Evolutionary conservation across 2,888 invertebrate genomes (phyloP), one percentile per base, ranked within the genome.

Genomic region (Dicroscelio sp.): DNA sequence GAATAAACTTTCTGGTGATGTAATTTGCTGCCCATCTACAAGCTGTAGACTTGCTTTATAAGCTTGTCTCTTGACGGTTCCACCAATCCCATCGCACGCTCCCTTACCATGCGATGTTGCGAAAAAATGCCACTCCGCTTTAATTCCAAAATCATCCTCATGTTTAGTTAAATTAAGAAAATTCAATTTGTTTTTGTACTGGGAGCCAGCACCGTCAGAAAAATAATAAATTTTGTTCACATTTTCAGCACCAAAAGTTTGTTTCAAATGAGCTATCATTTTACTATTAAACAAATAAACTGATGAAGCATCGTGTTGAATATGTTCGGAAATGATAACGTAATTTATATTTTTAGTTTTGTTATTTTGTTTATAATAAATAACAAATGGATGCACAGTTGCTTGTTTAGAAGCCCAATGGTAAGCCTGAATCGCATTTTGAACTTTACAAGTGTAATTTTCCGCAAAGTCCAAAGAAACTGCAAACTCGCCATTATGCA

Each of bases 261-360:
- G 60, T 63, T 76, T 88, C 23, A 88, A 83, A 78, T 55, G 69
- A 58, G 52, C n/a, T 30, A 88, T 71, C 27, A 88, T 43, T 79
- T 88, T 38, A 14, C 43, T 38, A 38, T 38, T 38, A 38, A 38
- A 38, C 14, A 38, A 38, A 14, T 38, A 14, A 38, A 38, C 43
- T 12, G 43, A 38, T 38, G 43, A 12, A 12, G 43, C 43, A 14
- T 38, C 43, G 14, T 38, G 43, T 12, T 12, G 8, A 14, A 38
- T 38, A 38, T 14, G 14, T 14, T 38, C 43, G 14, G 43, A 38
- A 38, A 38, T 38, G 2, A 73, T 48, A 8, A 73, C 73, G 52
- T 14, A 31, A 52, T n/a, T 48, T 30, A 6, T 0, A n/a, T 52
- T 48, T 30, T 30, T 27, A 1, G 23, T 30, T 73, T 27, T 30